Conservation (phyloP, 2,888 invertebrate genomes). For the Sceliomorpha sp. region DNA sequence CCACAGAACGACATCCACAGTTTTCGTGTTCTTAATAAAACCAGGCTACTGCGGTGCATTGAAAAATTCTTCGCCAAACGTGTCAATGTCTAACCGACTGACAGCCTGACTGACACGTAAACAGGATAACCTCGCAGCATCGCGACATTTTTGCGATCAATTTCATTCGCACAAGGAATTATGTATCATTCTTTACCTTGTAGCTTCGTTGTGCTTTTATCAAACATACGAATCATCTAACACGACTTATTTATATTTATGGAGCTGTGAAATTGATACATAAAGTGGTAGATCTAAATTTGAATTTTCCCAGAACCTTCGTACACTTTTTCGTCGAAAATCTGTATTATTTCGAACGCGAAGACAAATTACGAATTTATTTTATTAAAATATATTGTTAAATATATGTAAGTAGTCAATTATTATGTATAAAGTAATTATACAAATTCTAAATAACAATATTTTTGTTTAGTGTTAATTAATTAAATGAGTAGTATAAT, state of each 20-base stretch:
- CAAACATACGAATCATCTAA: slow-evolving; percentile 6
- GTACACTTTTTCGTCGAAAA: too few relatives aligned
- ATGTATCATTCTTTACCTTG: slow-evolving; percentile 10
- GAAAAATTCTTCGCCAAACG: slow-evolving; percentile 53
- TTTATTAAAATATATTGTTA: too few relatives aligned
- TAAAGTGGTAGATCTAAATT: slow-evolving; percentile 17
- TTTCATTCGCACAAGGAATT: slow-evolving; percentile 27
- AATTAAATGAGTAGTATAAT: too few relatives aligned
- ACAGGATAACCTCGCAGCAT: slow-evolving; percentile 60
- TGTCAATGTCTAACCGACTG: slow-evolving; percentile 52
- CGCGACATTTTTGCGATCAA: slow-evolving; percentile 48
- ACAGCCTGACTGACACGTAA: slow-evolving; percentile 66
- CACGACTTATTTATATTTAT: slow-evolving; percentile 9
- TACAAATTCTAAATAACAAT: too few relatives aligned
- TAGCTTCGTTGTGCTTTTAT: slow-evolving; percentile 10
- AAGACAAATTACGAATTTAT: too few relatives aligned
- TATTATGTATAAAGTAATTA: too few relatives aligned
- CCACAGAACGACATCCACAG: slow-evolving; percentile 66
- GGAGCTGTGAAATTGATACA: slow-evolving; percentile 21
- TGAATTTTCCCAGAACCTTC: slow-evolving; percentile 9
- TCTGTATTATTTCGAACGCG: too few relatives aligned
- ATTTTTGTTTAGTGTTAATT: too few relatives aligned
- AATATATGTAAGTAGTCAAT: too few relatives aligned
- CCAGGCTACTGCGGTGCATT: slow-evolving; percentile 55
- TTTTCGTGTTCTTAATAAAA: slow-evolving; percentile 73